Evolutionary conservation across 2,888 invertebrate genomes (phyloP), one percentile per base, ranked within the genome.

Genomic region (Nudaria mundana): DNA sequence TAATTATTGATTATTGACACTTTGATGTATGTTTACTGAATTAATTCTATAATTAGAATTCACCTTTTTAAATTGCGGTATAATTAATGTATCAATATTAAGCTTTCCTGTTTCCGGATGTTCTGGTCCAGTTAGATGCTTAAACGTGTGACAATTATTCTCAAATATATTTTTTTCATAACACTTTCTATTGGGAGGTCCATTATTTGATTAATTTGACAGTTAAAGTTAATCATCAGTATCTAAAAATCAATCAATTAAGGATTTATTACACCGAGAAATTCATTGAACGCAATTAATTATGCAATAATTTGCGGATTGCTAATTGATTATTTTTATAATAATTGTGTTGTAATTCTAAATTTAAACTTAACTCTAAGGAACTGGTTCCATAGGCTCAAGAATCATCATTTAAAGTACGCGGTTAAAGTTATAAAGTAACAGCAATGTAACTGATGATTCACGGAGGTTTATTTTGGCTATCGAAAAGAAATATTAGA

Each of bases 401-500:
- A 47, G 38, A 42, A 36, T 36, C 34, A 39, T 53, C 38, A 14
- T 26, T 33, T 39, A 44, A 34, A 22, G 35, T 23, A 16, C 22
- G 26, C 35, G 7, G 31, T 22, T 36, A 16, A 33, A 24, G 6
- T 24, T 38, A 44, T 34, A 32, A 14, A 28, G 46, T 49, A 52
- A 46, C 47, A 40, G 33, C 20, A 20, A 20, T 52, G 48, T 58
- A 22, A 52, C 59, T 76, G 74, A 76, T 80, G 77, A 81, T 65
- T 76, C 75, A 71, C 62, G 44, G 57, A 63, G 63, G 73, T 75
- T 74, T 74, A 76, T 81, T 75, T 74, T 65, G 62, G 65, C 65
- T 55, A 64, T 69, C 65, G 64, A 57, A 67, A 76, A 74, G 72
- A 81, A 82, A 77, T 80, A 81, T 84, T 79, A 78, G 76, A 76